Evolutionary conservation across 2,797 vertebrate species (phyloP), one percentile per base, ranked within the genome.

Genomic region (Leptatherina wallacei): DNA sequence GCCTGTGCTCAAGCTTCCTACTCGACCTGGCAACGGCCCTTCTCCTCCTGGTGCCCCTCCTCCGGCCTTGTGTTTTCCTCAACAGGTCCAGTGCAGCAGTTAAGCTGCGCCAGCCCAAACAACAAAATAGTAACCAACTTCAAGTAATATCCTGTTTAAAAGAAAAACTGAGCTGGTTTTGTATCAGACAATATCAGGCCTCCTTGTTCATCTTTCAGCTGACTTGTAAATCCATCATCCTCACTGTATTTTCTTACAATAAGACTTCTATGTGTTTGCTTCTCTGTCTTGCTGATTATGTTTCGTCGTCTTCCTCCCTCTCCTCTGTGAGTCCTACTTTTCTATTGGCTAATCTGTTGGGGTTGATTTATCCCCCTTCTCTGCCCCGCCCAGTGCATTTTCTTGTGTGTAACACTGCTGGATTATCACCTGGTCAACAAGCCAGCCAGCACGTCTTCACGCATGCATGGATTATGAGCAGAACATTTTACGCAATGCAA

Each of bases 311-410:
- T 65, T 44, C 9, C 64, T 78, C 49, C 54, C 42, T 52, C 75
- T 79, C 70, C 29, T 72, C 49, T 64, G 49, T 65, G 29, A 76
- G 55, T 38, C 76, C 73, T 68, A 68, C 16, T 24, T 69, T 65
- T 64, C 70, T 81, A 91, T 88, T 94, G 86, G 90, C 64, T 75
- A 22, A 42, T 91, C 91, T 94, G 90, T 94, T 94, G 91, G 74
- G 88, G 85, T 85, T 70, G 66, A 78, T 81, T 90, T 80, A 90
- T 91, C 91, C 91, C 72, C 80, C 66, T 52, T 73, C 74, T 55
- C 66, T 47, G 63, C 78, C 57, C 86, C 80, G 52, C 80, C 84
- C 29, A 29, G 40, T 75, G 36, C 18, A 13, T 58, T 75, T 59
- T 30, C 72, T 55, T 71, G 61, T 59, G 49, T 68, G 68, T 75